Evolutionary conservation across 1,140 invertebrate species (phyloP).

Genomic region (Dryas iulia): DNA sequence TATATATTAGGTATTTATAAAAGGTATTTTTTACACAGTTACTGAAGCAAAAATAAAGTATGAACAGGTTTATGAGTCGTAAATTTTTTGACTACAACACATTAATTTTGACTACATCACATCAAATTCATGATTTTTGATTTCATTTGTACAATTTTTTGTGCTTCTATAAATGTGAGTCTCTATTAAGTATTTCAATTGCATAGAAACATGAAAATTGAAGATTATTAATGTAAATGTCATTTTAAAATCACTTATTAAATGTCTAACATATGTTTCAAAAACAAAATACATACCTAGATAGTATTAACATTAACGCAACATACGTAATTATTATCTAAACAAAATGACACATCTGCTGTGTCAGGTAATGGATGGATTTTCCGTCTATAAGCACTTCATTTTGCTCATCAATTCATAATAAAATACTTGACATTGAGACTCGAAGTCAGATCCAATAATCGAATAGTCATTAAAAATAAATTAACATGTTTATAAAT

Average conservation of each 20-base stretch:
- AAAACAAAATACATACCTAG: not conserved
- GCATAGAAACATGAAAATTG: no score
- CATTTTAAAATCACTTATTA: not conserved
- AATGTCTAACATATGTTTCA: not conserved
- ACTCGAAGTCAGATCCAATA: not conserved
- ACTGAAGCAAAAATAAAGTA: no score
- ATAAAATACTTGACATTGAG: conserved; percentile 8
- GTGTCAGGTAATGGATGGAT: conserved; percentile 1
- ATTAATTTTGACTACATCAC: no score
- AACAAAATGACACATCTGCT: not conserved
- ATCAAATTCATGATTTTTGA: no score
- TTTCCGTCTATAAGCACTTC: conserved; percentile 12
- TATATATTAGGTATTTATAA: no score
- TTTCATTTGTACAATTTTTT: no score
- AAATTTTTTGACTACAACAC: no score
- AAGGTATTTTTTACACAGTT: no score
- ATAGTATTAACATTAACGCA: not conserved
- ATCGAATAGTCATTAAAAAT: conserved; percentile 12
- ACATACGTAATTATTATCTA: not conserved
- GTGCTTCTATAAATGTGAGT: no score
- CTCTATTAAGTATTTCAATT: no score
- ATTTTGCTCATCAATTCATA: conserved; percentile 7
- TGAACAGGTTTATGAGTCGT: no score
- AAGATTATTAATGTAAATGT: no score
- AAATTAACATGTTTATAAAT: conserved; percentile 16